These are phyloP conservation scores for Nematopogon swammerdamellus DNA, from an alignment of 2,888 invertebrate genomes.

Conservation along the genomic window DNA sequence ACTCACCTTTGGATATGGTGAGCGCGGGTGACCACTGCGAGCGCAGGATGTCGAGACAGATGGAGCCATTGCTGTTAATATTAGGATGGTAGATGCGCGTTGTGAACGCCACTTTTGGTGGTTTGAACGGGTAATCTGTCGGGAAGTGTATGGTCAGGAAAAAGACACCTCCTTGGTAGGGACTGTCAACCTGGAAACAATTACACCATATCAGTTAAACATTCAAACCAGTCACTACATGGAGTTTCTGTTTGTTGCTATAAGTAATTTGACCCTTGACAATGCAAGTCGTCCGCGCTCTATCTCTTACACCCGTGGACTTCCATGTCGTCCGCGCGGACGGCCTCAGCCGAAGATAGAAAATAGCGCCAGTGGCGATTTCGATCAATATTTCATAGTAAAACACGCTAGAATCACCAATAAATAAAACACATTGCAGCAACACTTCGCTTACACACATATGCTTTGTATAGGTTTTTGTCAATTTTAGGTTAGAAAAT, in stretches of 20 bases:
- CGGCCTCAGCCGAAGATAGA: too few relatives aligned
- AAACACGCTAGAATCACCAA: too few relatives aligned
- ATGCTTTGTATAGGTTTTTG: too few relatives aligned
- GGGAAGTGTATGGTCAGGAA: slow-evolving; percentile 99
- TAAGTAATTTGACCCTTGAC: too few relatives aligned
- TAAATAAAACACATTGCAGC: too few relatives aligned
- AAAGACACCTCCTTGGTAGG: slow-evolving; percentile 99
- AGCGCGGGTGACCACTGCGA: slow-evolving; percentile 99
- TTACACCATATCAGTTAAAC: neutral
- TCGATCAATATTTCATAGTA: too few relatives aligned
- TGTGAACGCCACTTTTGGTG: slow-evolving; percentile 99
- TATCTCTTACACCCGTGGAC: too few relatives aligned
- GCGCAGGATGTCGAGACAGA: slow-evolving; percentile 99
- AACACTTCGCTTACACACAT: too few relatives aligned
- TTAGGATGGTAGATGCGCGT: slow-evolving; percentile 99
- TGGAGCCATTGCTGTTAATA: slow-evolving; percentile 99
- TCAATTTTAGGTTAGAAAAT: too few relatives aligned
- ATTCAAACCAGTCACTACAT: neutral
- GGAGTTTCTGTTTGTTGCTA: neutral
- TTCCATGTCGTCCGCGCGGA: too few relatives aligned
- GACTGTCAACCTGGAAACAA: slow-evolving; percentile 89
- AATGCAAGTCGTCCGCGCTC: too few relatives aligned
- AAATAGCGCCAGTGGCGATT: too few relatives aligned
- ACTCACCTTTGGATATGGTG: slow-evolving; percentile 98
- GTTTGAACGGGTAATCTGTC: slow-evolving; percentile 99